A percentile compares a stretch with the other conserved stretches of the same genome.
Evolutionary conservation across 2,888 invertebrate genomes (phyloP).

Genomic region (Polia nebulosa): DNA sequence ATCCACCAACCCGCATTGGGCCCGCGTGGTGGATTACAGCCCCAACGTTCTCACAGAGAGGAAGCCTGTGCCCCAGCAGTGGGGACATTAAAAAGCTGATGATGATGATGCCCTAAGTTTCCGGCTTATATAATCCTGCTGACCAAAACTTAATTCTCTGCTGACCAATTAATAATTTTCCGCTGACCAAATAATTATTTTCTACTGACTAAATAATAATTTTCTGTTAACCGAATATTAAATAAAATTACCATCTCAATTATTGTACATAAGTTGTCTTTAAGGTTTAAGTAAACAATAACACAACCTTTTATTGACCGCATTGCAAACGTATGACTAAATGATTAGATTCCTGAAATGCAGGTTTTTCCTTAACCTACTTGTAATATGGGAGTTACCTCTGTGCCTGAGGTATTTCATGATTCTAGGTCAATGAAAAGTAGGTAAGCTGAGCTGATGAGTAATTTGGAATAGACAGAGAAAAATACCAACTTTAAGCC

Average conservation of each 20-base stretch:
- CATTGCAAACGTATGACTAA: conserved; percentile 33
- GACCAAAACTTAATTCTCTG: too few species aligned
- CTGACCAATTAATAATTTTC: too few species aligned
- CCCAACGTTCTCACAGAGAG: too few species aligned
- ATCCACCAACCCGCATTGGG: too few species aligned
- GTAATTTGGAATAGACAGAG: background rate
- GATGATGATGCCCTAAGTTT: too few species aligned
- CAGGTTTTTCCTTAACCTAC: conserved; percentile 31
- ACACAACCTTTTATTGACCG: conserved; percentile 14
- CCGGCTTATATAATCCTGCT: too few species aligned
- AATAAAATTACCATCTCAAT: background rate
- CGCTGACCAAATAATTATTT: too few species aligned
- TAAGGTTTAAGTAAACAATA: background rate
- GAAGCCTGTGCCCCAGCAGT: too few species aligned
- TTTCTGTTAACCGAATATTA: too few species aligned
- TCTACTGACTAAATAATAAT: too few species aligned
- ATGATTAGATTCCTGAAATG: conserved; percentile 35
- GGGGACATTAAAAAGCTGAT: too few species aligned
- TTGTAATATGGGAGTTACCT: conserved; percentile 17
- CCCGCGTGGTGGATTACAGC: too few species aligned
- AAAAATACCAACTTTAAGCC: background rate
- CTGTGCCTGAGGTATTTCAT: conserved; percentile 13
- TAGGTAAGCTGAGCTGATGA: conserved; percentile 20
- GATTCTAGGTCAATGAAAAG: conserved; percentile 17
- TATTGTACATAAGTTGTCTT: background rate